These are phyloP conservation scores for Willisornis vidua DNA, from an alignment of 2,113 vertebrate species.

Conservation along the genomic window DNA sequence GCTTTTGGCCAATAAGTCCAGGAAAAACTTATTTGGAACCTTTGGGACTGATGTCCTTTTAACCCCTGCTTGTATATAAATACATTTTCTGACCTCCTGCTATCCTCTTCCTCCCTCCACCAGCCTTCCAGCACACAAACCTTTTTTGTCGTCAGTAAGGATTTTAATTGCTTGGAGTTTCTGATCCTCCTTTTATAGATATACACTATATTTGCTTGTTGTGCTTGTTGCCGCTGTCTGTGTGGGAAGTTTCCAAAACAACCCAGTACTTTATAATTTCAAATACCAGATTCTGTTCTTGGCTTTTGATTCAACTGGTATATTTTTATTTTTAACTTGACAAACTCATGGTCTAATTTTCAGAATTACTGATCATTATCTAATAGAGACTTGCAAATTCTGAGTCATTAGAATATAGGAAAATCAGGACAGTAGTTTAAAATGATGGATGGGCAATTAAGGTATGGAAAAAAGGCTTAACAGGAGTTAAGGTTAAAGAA, in stretches of 20 bases:
- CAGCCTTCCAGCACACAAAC: background rate
- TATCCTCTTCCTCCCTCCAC: background rate
- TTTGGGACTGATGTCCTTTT: background rate
- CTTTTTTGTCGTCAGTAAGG: background rate
- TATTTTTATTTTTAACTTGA: background rate
- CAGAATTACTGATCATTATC: background rate
- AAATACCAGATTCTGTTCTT: background rate
- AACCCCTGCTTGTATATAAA: background rate
- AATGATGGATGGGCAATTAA: background rate
- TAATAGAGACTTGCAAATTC: background rate
- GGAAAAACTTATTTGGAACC: background rate
- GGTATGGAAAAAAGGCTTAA: background rate
- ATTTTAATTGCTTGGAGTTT: background rate
- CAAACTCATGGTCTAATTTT: background rate
- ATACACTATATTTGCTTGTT: background rate
- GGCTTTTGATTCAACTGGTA: background rate
- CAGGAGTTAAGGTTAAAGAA: background rate
- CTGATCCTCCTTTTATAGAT: background rate
- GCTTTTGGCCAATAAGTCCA: background rate
- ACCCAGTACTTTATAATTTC: background rate
- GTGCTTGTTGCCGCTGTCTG: background rate
- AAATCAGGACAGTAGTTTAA: background rate
- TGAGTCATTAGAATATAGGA: background rate
- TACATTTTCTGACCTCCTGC: background rate
- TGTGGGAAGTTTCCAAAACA: background rate